Base-by-base conservation (phyloP, 2,797 vertebrate genomes). In the Sciurus vulgaris region DNA sequence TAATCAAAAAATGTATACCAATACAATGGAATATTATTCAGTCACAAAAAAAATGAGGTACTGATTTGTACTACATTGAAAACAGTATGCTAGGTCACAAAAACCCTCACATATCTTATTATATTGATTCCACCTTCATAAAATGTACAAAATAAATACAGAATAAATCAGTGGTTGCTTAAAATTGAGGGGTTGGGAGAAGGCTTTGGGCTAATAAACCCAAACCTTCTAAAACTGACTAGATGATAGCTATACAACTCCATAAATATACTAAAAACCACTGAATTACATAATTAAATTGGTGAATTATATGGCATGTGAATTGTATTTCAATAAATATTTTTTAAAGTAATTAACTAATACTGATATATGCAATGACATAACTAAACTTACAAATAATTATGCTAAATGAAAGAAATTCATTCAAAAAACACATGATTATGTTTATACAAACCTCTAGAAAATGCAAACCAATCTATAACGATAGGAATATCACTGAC, bases 1-100 rank as follows among this genome's bases (percentile, higher is more conserved):
- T 33, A 67, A 70, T 6, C 38, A 30, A 41, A 28, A 93, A 79
- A 85, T 59, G 35, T 74, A 33, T 77, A 81, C 3, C 6, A 22
- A 49, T 20, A 69, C 18, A 72, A n/a, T 8, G 9, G 56, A 89
- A 35, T 79, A 85, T 59, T 76, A 81, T 17, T 86, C 28, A 63
- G 35, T 17, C 41, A 81, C 33, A 41, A 77, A 92, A 92, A 96
- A 83, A 83, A 56, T 70, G 9, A 74, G 69, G 30, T 49, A 86
- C 10, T 86, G 18, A 92, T 74, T 24, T 10, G 22, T 30, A 86
- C 35, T 81, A 47, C 15, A 82, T 15, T 83, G 59, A 72, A 70
- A 78, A 33, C 49, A 94, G 49, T 84, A 59, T 4, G 20, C n/a
- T 76, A 89, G 61, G 54, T 86, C 24, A 72, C 17, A 76, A 59